Conservation (phyloP, 2,888 invertebrate genomes). For the Xylocampa areola region DNA sequence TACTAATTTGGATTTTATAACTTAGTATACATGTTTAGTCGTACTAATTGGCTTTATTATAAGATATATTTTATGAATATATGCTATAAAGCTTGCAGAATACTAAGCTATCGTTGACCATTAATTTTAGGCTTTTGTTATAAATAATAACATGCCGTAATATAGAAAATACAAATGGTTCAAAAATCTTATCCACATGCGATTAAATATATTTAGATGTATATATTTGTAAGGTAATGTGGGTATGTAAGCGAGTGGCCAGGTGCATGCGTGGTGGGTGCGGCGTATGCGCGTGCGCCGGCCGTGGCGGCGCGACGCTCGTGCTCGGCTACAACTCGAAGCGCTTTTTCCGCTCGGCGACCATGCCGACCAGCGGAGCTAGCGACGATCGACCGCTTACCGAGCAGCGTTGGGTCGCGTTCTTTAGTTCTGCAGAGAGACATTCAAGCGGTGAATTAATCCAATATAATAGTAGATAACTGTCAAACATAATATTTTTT, state of each 20-base stretch:
- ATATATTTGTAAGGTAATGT: slow-evolving; percentile 35
- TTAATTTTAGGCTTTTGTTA: slow-evolving; percentile 20
- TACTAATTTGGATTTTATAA: slow-evolving; percentile 44
- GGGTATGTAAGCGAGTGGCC: slow-evolving; percentile 77
- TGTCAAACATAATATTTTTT: too few relatives aligned
- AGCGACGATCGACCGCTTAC: slow-evolving; percentile 79
- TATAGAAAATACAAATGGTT: slow-evolving; percentile 22
- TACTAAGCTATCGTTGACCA: slow-evolving; percentile 43
- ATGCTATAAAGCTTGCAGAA: slow-evolving; percentile 32
- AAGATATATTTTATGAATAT: slow-evolving; percentile 44
- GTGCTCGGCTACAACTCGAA: slow-evolving; percentile 87
- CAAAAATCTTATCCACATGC: slow-evolving; percentile 32
- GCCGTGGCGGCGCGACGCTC: slow-evolving; percentile 17
- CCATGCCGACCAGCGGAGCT: slow-evolving; percentile 92
- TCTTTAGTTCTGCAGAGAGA: slow-evolving; percentile 80
- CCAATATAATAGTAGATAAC: too few relatives aligned
- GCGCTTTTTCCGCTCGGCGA: slow-evolving; percentile 92
- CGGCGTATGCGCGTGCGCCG: slow-evolving; percentile 34
- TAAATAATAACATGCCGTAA: slow-evolving; percentile 6
- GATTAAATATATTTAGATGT: slow-evolving; percentile 44
- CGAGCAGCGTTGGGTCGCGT: slow-evolving; percentile 76
- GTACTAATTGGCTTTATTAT: slow-evolving; percentile 31
- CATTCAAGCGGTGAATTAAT: neutral
- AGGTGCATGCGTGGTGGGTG: slow-evolving; percentile 86
- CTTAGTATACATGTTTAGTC: slow-evolving; percentile 43